Conservation (phyloP, 2,113 vertebrate species). For the Callipepla squamata region DNA sequence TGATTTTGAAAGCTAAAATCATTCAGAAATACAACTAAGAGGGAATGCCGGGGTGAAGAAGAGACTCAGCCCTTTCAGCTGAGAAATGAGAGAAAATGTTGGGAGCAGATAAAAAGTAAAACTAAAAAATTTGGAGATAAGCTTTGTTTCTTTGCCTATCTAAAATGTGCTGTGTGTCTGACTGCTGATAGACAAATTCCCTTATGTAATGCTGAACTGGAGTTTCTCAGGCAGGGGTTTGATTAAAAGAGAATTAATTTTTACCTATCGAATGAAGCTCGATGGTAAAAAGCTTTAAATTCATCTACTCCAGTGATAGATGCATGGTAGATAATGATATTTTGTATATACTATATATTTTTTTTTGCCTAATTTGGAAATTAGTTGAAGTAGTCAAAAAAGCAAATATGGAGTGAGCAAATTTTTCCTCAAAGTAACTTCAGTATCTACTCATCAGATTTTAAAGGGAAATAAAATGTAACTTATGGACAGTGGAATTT, state of each 20-base stretch:
- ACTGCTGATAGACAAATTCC: slow-evolving; percentile 31
- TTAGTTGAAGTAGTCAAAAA: not conserved
- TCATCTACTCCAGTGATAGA: not conserved
- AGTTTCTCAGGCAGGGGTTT: not conserved
- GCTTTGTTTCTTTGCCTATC: not conserved
- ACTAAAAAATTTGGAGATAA: not conserved
- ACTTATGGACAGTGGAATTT: not conserved
- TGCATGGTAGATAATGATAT: not conserved
- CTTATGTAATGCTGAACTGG: not conserved
- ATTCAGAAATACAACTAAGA: not conserved
- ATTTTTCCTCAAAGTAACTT: not conserved
- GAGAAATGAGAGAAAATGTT: not conserved
- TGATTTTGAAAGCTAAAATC: not conserved
- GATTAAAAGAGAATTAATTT: slow-evolving; percentile 27
- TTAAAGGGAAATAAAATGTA: not conserved
- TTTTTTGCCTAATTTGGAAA: not conserved
- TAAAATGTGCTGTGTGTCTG: not conserved
- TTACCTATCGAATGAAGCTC: not conserved
- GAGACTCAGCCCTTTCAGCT: not conserved
- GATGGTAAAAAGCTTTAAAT: not conserved
- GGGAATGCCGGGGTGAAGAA: not conserved
- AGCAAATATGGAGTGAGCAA: not conserved
- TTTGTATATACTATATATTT: not conserved
- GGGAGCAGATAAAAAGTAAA: not conserved
- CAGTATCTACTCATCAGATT: not conserved